Evolutionary conservation across 2,113 vertebrate species (phyloP).

Genomic region (Bujurquina vittata): DNA sequence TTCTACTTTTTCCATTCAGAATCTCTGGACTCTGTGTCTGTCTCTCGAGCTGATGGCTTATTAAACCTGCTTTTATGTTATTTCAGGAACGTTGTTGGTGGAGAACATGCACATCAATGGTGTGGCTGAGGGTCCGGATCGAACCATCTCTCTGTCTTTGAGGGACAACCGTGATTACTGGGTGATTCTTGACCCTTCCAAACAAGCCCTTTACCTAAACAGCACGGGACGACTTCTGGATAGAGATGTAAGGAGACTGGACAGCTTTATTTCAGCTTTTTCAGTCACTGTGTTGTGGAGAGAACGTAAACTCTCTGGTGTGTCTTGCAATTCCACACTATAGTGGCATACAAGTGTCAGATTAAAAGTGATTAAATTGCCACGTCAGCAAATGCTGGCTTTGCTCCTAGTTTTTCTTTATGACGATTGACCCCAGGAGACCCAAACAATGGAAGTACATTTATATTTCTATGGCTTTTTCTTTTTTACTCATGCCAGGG

Average conservation of each 20-base stretch:
- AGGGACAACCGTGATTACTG: slow-evolving; percentile 91
- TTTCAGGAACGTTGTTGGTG: slow-evolving; percentile 92
- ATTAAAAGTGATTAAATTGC: neutral
- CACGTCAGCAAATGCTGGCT: neutral
- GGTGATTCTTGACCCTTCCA: slow-evolving; percentile 93
- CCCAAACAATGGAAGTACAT: neutral
- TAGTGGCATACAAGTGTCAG: neutral
- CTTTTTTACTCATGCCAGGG: neutral
- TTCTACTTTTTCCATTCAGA: neutral
- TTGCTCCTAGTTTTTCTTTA: neutral
- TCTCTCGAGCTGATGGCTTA: neutral
- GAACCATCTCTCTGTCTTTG: slow-evolving; percentile 92
- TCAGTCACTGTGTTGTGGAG: neutral
- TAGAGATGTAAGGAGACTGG: slow-evolving; percentile 87
- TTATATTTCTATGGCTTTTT: neutral
- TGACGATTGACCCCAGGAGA: neutral
- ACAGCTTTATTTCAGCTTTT: neutral
- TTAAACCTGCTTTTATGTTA: neutral
- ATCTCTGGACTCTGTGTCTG: neutral
- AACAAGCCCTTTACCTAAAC: slow-evolving; percentile 92
- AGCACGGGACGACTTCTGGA: slow-evolving; percentile 94
- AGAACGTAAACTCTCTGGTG: neutral
- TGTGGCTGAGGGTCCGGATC: slow-evolving; percentile 86
- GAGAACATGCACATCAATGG: slow-evolving; percentile 99
- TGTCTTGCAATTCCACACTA: neutral